These are phyloP conservation scores for Solenopsis fugax DNA, from an alignment of 1,140 invertebrate genomes.

Conservation along the genomic window DNA sequence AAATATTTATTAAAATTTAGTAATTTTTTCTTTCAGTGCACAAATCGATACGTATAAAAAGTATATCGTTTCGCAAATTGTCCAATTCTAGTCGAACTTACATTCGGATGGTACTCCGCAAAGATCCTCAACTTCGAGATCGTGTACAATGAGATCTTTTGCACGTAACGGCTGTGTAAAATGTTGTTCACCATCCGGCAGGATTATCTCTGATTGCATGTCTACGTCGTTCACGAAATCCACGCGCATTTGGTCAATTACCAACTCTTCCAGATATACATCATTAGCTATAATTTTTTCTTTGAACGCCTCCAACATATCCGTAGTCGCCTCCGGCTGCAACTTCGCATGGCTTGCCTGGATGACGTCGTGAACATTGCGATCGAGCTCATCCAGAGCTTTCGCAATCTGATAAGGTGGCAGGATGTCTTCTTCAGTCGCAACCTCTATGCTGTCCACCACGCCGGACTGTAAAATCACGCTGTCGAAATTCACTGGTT, in stretches of 20 bases:
- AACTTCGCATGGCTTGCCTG: neutral
- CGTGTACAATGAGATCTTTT: constrained; percentile 53
- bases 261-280: constrained; percentile 62
- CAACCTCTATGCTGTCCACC: constrained; percentile 44
- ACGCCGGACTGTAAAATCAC: constrained; percentile 50
- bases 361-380: constrained; percentile 1
- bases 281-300: constrained; percentile 52
- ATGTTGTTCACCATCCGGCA: constrained; percentile 2
- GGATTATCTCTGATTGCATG: constrained; percentile 5
- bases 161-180: constrained; percentile 46
- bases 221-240: constrained; percentile 67
- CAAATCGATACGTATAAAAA: neutral
- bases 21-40: too few species aligned
- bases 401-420: constrained; percentile 27
- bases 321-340: neutral
- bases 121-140: constrained; percentile 73
- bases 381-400: constrained; percentile 8
- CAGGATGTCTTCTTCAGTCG: constrained; percentile 35
- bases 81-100: constrained; percentile 40
- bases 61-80: neutral
- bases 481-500: constrained; percentile 39
- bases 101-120: constrained; percentile 73
- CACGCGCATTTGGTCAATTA: constrained; percentile 67
- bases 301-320: constrained; percentile 4
- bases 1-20: too few species aligned